Percentiles rank a stretch among this genome's conserved stretches.
Conservation (phyloP, 2,888 invertebrate genomes). For the Periphyllus acericola region DNA sequence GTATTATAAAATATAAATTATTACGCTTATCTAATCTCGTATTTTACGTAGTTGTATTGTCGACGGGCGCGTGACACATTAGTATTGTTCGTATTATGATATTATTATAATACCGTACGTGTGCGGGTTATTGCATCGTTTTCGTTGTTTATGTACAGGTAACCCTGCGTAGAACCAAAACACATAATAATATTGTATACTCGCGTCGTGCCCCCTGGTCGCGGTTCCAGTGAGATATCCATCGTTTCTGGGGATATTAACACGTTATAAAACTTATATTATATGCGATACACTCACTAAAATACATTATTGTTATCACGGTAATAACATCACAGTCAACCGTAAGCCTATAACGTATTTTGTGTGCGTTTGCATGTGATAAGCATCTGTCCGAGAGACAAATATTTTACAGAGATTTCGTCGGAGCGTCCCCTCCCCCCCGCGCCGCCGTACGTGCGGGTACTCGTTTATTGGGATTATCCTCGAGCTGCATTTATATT, state of each 20-base stretch:
- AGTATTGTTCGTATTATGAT: background rate
- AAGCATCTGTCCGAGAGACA: constrained; percentile 40
- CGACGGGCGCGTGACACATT: constrained; percentile 2
- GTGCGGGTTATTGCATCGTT: background rate
- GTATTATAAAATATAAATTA: background rate
- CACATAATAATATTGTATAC: too few species aligned
- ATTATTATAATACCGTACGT: too few species aligned
- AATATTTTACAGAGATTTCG: constrained; percentile 37
- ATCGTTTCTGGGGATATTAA: background rate
- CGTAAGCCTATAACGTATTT: too few species aligned
- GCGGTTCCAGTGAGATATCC: background rate
- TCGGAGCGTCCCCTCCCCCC: background rate
- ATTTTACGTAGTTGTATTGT: background rate
- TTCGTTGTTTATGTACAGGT: background rate
- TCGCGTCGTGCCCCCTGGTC: background rate
- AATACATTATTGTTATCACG: too few species aligned
- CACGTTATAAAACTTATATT: constrained; percentile 18
- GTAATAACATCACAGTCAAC: too few species aligned
- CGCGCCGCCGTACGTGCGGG: background rate
- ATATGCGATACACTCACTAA: background rate
- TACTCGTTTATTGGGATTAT: constrained; percentile 34
- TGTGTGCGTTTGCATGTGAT: background rate
- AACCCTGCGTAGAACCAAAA: too few species aligned
- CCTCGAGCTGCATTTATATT: background rate
- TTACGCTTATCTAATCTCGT: background rate